phyloP scores from a whole-genome alignment of 2,888 invertebrate genomes.

The Cantharis rufa region DNA sequence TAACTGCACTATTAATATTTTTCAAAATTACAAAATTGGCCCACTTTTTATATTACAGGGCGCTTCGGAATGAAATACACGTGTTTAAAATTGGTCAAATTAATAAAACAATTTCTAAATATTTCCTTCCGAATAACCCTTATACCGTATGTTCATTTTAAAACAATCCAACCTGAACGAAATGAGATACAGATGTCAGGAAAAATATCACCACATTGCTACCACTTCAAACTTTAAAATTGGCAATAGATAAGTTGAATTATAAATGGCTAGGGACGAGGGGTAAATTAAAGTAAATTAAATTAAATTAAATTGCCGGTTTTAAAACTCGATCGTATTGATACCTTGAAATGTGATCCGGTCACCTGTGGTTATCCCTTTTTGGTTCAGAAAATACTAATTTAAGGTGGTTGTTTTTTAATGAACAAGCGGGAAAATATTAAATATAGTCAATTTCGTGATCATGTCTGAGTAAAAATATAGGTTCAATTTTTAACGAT shows the following conservation, averaged over 20 bases:
- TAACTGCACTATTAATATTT: slow-evolving; percentile 10
- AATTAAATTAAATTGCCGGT: no score
- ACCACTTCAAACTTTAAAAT: no score
- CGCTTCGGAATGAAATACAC: neutral
- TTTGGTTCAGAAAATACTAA: neutral
- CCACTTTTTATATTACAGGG: neutral
- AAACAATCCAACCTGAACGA: neutral
- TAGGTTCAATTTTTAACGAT: neutral
- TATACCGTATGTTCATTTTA: neutral
- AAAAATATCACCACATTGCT: no score
- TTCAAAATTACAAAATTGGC: neutral
- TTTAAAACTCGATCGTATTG: no score
- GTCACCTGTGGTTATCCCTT: no score
- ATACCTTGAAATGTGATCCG: neutral
- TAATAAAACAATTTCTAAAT: neutral
- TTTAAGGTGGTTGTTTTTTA: neutral
- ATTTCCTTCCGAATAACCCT: neutral
- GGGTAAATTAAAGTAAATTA: no score
- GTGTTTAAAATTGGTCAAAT: no score
- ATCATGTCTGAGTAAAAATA: neutral
- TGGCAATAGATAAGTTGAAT: no score
- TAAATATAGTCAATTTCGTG: neutral
- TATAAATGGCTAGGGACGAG: no score
- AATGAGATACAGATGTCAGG: neutral
- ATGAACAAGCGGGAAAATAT: neutral